A percentile compares a stretch with the other conserved stretches of the same genome.
These are phyloP conservation scores for Pyrocephalus nanus DNA, from an alignment of 2,797 vertebrate species.

Conservation along the genomic window DNA sequence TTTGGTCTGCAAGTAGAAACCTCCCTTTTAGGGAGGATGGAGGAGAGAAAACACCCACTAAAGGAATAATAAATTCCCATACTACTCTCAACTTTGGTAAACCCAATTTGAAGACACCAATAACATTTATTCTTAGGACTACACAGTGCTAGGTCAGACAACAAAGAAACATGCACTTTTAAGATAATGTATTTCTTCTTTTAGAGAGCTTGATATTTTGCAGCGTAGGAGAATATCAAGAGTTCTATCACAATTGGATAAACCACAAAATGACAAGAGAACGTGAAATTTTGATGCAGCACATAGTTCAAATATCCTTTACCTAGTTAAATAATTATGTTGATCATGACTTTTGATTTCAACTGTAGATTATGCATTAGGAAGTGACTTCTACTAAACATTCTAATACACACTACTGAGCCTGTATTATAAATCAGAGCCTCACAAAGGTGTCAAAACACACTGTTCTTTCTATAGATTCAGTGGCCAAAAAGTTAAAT, in stretches of 20 bases:
- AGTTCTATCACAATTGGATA: background rate
- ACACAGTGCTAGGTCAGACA: background rate
- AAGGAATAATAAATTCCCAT: background rate
- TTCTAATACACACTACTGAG: background rate
- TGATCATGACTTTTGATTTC: background rate
- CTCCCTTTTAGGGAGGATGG: background rate
- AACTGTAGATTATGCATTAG: background rate
- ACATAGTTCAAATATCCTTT: background rate
- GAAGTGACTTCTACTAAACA: background rate
- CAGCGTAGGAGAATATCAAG: background rate
- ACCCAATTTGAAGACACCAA: background rate
- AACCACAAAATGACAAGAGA: background rate
- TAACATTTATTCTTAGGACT: background rate
- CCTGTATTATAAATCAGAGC: background rate
- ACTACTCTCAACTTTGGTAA: background rate
- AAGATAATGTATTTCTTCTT: background rate
- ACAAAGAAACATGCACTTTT: background rate
- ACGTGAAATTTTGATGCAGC: background rate
- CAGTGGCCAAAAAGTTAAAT: background rate
- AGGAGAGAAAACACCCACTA: background rate
- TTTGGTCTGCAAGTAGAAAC: background rate
- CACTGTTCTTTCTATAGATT: background rate
- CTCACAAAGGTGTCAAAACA: background rate
- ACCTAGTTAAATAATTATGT: background rate
- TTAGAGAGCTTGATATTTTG: background rate